A percentile compares a stretch with the other conserved stretches of the same genome.
Conservation (phyloP, 2,113 vertebrate species). For the Melierax canorus region DNA sequence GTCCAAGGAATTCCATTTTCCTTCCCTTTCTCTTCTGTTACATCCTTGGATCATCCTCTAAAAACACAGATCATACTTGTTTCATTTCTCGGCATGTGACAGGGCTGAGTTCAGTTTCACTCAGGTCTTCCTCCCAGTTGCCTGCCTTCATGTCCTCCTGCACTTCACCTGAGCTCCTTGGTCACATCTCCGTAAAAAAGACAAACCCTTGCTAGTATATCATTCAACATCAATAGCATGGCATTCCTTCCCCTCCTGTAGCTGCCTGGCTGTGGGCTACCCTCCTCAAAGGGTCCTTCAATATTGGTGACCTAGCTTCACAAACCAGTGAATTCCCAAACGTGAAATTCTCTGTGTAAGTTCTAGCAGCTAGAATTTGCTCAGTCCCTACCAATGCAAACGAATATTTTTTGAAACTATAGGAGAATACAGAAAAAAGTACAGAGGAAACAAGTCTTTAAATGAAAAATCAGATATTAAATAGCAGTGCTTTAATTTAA, state of each 20-base stretch:
- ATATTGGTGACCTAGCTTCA: background rate
- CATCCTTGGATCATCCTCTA: background rate
- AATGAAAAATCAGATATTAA: background rate
- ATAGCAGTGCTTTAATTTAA: background rate
- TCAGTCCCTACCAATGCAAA: background rate
- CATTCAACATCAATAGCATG: background rate
- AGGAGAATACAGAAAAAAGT: background rate
- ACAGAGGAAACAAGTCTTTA: background rate
- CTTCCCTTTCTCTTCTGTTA: background rate
- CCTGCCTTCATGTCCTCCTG: background rate
- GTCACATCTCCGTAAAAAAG: background rate
- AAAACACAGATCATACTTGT: background rate
- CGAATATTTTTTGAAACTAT: fast-evolving
- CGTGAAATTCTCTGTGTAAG: background rate
- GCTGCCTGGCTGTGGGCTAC: background rate
- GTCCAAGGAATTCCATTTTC: constrained; percentile 20
- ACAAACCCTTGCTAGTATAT: background rate
- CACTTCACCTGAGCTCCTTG: background rate
- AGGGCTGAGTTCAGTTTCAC: background rate
- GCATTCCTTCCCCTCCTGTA: background rate
- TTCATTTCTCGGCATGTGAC: background rate
- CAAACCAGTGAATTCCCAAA: background rate
- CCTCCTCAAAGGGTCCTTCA: background rate
- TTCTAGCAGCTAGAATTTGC: background rate
- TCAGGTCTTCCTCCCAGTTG: background rate